Evolutionary conservation across 2,888 invertebrate genomes (phyloP).

Genomic region (Parelbella ahira): DNA sequence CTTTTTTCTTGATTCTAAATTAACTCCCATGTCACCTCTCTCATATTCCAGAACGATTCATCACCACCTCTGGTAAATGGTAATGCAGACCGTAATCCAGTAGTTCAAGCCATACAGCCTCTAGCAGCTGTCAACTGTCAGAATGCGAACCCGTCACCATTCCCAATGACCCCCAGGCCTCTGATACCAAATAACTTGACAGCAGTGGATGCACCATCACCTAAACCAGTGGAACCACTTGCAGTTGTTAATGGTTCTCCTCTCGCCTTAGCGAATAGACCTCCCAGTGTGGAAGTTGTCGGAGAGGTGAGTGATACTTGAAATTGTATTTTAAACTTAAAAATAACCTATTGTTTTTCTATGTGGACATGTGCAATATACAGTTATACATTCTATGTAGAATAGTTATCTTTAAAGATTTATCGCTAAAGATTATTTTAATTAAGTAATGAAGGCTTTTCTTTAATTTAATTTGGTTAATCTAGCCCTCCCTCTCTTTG

Average conservation of each 20-base stretch:
- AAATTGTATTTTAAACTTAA: too few species aligned
- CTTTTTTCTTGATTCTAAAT: too few species aligned
- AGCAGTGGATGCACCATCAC: neutral
- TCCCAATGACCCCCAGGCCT: constrained; percentile 3
- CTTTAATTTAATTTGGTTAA: too few species aligned
- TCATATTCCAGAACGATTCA: constrained; percentile 31
- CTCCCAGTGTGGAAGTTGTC: neutral
- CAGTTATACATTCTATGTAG: too few species aligned
- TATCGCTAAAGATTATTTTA: too few species aligned
- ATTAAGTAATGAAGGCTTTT: too few species aligned
- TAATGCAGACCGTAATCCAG: constrained; percentile 32
- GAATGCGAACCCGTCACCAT: neutral
- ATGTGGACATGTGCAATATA: too few species aligned
- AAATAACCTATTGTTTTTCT: too few species aligned
- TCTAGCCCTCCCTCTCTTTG: too few species aligned
- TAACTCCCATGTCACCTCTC: too few species aligned
- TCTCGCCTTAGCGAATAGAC: constrained; percentile 11
- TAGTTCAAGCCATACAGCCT: neutral
- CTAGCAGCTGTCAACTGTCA: neutral
- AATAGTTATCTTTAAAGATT: too few species aligned
- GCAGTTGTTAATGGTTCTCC: constrained; percentile 19
- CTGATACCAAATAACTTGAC: neutral
- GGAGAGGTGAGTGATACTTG: constrained; percentile 6
- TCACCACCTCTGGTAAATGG: constrained; percentile 52
- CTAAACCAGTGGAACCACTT: neutral